Percentiles rank a stretch among this genome's conserved stretches.
phyloP scores from a whole-genome alignment of 2,797 vertebrate genomes.

The Argyrosomus regius region DNA sequence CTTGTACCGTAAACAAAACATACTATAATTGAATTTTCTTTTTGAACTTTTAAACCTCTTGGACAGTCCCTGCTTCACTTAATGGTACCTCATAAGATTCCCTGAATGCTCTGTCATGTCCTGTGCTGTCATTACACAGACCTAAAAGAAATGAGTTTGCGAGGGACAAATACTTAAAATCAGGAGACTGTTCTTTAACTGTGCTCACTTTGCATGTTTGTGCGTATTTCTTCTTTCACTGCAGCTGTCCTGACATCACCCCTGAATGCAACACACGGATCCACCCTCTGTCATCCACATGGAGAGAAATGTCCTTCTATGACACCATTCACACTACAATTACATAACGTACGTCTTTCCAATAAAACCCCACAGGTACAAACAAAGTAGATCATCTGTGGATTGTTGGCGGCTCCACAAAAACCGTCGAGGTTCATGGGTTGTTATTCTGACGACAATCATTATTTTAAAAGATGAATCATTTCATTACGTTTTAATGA shows the following conservation, averaged over 20 bases:
- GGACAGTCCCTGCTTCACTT: slow-evolving; percentile 37
- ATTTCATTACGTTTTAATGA: neutral
- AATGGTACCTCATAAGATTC: slow-evolving; percentile 37
- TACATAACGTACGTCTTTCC: slow-evolving; percentile 50
- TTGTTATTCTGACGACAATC: neutral
- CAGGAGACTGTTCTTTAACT: neutral
- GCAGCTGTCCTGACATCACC: slow-evolving; percentile 75
- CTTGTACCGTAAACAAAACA: slow-evolving; percentile 46
- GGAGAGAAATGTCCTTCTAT: slow-evolving; percentile 28
- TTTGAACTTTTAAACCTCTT: slow-evolving; percentile 44
- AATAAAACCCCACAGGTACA: slow-evolving; percentile 30
- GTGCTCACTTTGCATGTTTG: slow-evolving; percentile 15
- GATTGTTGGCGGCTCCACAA: slow-evolving; percentile 9
- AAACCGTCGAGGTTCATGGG: neutral
- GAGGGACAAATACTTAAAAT: neutral
- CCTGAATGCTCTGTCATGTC: slow-evolving; percentile 14
- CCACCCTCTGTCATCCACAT: slow-evolving; percentile 38
- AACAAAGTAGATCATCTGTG: slow-evolving; percentile 23
- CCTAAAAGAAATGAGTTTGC: slow-evolving; percentile 18
- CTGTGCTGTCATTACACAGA: slow-evolving; percentile 36
- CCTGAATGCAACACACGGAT: slow-evolving; percentile 29
- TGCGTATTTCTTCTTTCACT: slow-evolving; percentile 15
- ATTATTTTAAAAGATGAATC: neutral
- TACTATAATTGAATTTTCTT: slow-evolving; percentile 54
- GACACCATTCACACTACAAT: slow-evolving; percentile 33